A percentile compares a stretch with the other conserved stretches of the same genome.
phyloP scores from a whole-genome alignment of 2,797 vertebrate genomes.

The Tokudaia tokunoshimensis region DNA sequence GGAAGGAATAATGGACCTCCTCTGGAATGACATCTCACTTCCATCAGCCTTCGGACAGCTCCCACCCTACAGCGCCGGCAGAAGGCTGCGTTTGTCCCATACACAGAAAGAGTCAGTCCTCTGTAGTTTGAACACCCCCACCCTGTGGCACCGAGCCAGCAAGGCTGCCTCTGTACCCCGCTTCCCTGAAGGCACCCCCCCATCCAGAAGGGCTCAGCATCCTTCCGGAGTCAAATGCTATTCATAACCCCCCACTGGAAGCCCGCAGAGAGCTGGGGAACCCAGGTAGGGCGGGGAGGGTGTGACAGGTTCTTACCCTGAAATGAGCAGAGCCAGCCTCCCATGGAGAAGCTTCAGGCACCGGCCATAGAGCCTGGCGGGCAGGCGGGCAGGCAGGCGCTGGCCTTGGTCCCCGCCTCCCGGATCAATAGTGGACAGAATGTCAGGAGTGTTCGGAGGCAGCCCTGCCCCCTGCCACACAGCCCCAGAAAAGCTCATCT shows the following conservation, averaged over 20 bases:
- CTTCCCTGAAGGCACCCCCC: not conserved
- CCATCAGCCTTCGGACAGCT: not conserved
- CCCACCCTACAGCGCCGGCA: accelerated
- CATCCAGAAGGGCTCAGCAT: not conserved
- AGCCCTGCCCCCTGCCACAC: not conserved
- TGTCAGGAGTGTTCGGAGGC: slow-evolving; percentile 35
- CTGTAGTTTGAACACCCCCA: not conserved
- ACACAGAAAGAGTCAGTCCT: not conserved
- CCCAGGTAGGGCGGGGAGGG: too few species aligned
- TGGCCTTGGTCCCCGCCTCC: slow-evolving; percentile 7
- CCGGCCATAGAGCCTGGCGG: not conserved
- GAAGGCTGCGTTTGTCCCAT: not conserved
- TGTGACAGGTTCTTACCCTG: slow-evolving; percentile 29
- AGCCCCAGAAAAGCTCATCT: not conserved
- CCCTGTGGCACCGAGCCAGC: not conserved
- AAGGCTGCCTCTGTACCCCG: not conserved
- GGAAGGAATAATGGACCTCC: not conserved
- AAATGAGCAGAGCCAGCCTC: slow-evolving; percentile 75
- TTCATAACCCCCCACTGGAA: not conserved
- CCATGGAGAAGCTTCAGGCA: slow-evolving; percentile 69
- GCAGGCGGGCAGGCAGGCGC: not conserved
- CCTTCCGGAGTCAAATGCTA: not conserved
- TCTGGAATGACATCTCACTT: accelerated
- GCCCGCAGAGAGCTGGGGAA: not conserved
- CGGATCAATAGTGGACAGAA: not conserved